These are phyloP conservation scores for Irena cyanogastra DNA, from an alignment of 2,113 vertebrate genomes.

Conservation along the genomic window DNA sequence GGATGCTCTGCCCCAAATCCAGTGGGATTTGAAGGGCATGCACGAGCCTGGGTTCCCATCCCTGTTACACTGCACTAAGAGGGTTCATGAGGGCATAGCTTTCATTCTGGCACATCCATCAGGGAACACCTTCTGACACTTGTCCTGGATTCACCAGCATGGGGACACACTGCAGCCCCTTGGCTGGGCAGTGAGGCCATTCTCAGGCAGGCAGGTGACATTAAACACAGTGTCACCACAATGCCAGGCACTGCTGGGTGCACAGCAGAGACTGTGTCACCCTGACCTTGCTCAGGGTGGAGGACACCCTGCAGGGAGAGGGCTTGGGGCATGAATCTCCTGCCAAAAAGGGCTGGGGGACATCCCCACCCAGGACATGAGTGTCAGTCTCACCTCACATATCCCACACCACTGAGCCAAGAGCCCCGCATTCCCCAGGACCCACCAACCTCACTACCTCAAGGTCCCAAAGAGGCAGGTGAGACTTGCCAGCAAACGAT, in stretches of 20 bases:
- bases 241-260: rapidly evolving
- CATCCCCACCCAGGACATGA: rapidly evolving
- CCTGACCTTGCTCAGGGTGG: background rate
- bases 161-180: background rate
- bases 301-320: rapidly evolving
- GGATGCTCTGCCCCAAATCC: background rate
- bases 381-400: background rate
- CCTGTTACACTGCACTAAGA: rapidly evolving
- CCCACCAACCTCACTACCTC: background rate
- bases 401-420: rapidly evolving
- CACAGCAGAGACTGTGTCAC: rapidly evolving
- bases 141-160: rapidly evolving
- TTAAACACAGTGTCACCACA: rapidly evolving
- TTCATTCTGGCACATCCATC: rapidly evolving
- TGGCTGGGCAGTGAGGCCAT: rapidly evolving
- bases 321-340: rapidly evolving
- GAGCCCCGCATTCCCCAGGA: background rate
- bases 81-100: background rate
- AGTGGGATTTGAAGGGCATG: background rate
- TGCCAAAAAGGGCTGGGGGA: background rate
- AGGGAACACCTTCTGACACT: rapidly evolving
- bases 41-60: background rate
- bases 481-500: background rate
- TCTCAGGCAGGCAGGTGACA: background rate
- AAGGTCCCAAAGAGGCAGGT: background rate